Percentiles rank a stretch among this genome's conserved stretches.
phyloP scores from a whole-genome alignment of 2,888 invertebrate genomes.

The Xestia rhomboidea region DNA sequence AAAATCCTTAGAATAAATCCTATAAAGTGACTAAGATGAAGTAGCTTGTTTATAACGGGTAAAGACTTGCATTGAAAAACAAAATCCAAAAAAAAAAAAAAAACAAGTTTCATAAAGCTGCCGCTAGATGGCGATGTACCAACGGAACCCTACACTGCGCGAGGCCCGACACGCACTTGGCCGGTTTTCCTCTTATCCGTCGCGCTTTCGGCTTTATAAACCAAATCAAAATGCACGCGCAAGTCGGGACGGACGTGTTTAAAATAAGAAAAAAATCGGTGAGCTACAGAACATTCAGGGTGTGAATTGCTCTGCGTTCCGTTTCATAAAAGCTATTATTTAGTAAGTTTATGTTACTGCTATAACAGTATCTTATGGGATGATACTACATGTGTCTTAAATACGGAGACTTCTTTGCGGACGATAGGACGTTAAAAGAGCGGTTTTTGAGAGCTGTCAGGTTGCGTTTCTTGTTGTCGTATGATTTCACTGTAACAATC shows the following conservation, averaged over 20 bases:
- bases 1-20: too few relatives aligned
- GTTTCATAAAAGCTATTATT: not conserved
- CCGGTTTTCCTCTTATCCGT: not conserved
- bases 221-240: not conserved
- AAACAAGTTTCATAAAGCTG: too few relatives aligned
- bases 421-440: not conserved
- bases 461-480: not conserved
- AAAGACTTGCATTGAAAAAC: too few relatives aligned
- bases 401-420: not conserved
- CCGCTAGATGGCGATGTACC: too few relatives aligned
- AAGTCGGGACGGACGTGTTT: not conserved
- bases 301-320: not conserved
- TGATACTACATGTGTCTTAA: not conserved
- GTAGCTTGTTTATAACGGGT: too few relatives aligned
- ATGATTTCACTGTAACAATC: constrained; percentile 25
- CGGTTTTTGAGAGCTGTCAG: not conserved
- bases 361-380: not conserved
- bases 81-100: too few relatives aligned
- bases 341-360: not conserved
- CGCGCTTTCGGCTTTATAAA: constrained; percentile 1
- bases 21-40: too few relatives aligned
- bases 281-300: constrained; percentile 2
- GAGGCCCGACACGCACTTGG: too few relatives aligned
- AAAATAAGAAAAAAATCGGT: constrained; percentile 21
- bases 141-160: too few relatives aligned